Evolutionary conservation across 2,797 vertebrate genomes (phyloP), one percentile per base, ranked within the genome.

Genomic region (Aulostomus chinensis): DNA sequence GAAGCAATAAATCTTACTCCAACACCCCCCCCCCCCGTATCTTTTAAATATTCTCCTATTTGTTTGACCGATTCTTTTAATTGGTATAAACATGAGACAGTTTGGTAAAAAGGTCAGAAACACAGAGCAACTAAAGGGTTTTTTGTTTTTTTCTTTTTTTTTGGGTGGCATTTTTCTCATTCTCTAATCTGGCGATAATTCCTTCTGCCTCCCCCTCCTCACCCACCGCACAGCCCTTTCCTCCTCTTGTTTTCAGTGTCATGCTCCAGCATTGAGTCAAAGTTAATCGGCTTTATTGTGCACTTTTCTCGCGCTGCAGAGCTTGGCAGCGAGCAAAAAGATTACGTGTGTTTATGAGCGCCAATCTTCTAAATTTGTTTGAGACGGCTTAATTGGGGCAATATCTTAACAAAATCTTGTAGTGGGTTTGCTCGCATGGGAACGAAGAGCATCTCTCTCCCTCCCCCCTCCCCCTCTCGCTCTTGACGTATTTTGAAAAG

Each of bases 231-330:
- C 50, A 55, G 46, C 41, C 50, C 1, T 0, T 52, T 74, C 36
- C 38, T 17, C 45, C 54, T 47, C 46, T 73, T 53, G 63, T 65
- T 72, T 72, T 36, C 37, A 22, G 43, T 24, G 32, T 68, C 73
- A 63, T 13, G 56, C 57, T 81, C 48, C 51, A 18, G 51, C 36
- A 49, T 21, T 30, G 54, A 79, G 56, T 41, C 51, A 20, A 54
- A 73, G 35, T 56, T 78, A 67, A 78, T 77, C 14, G 22, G 70
- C 60, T 71, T 77, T 65, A 61, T 61, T 52, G 55, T 66, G 57
- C 54, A 34, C 36, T 49, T 54, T 62, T 56, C 55, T 42, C 36
- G 42, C 1, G 2, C 57, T 47, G 68, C 51, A 43, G 52, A 60
- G 47, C 60, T 61, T 49, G 58, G 43, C 43, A 61, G 22, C 9